Percentiles rank a stretch among this genome's conserved stretches.
Conservation (phyloP, 2,888 invertebrate genomes). For the Entomobrya multifasciata region DNA sequence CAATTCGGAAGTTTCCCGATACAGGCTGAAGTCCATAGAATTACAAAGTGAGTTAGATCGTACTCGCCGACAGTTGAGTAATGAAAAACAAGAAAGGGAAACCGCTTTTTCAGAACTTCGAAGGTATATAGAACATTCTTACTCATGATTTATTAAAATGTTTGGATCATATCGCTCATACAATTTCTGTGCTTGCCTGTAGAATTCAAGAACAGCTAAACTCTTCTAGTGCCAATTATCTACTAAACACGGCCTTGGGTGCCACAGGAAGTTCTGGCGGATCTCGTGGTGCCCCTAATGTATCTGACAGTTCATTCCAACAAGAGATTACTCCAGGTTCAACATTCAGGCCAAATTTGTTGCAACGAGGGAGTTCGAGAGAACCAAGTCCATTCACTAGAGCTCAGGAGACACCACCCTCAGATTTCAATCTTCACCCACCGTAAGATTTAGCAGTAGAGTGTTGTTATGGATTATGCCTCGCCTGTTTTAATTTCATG, state of each 20-base stretch:
- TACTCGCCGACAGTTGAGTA: slow-evolving; percentile 73
- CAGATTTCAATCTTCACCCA: slow-evolving; percentile 28
- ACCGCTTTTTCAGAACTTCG: slow-evolving; percentile 73
- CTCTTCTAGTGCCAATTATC: slow-evolving; percentile 75
- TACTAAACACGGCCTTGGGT: slow-evolving; percentile 72
- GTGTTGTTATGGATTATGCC: not conserved
- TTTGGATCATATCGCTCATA: not conserved
- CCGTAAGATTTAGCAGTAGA: slow-evolving; percentile 32
- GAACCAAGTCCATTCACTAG: slow-evolving; percentile 54
- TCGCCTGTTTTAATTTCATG: not conserved
- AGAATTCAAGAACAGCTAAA: slow-evolving; percentile 77
- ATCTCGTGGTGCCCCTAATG: not conserved
- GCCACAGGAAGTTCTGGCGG: slow-evolving; percentile 47
- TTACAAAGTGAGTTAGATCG: slow-evolving; percentile 77
- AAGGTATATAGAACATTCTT: slow-evolving; percentile 69
- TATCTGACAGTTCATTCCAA: slow-evolving; percentile 5
- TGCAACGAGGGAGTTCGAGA: slow-evolving; percentile 36
- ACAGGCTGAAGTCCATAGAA: slow-evolving; percentile 76
- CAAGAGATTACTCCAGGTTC: slow-evolving; percentile 10
- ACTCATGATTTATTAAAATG: too few relatives aligned
- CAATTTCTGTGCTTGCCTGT: slow-evolving; percentile 29
- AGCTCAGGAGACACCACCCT: not conserved
- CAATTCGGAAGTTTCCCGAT: slow-evolving; percentile 73
- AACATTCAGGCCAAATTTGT: slow-evolving; percentile 33
- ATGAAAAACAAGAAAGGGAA: slow-evolving; percentile 77